Base-by-base conservation (phyloP, 1,140 invertebrate species). In the Lutraria rhynchaena region DNA sequence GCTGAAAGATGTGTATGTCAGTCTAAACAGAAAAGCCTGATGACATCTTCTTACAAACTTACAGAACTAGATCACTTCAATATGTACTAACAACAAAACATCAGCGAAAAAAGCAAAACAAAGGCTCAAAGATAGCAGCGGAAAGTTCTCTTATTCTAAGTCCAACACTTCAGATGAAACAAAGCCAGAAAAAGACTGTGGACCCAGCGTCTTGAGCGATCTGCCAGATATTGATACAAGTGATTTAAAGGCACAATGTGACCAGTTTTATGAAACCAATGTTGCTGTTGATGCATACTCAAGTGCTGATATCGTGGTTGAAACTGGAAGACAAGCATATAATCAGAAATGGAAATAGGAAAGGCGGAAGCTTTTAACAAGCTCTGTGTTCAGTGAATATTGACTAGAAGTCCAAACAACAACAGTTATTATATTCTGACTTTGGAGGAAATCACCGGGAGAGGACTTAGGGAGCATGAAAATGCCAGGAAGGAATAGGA, bases 301-400 rank as follows among this genome's bases (percentile, higher is more conserved):
- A 31, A 19, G 15, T 13, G 17, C 24, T 2, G 27, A 0, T 3
- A 71, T 71, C 2, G 69, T 55, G 51, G 0, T 37, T 5, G 49
- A 71, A 37, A 71, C 69, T 51, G 22, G 69, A 37, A 51, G 69
- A 51, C 69, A 71, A 17, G 9, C 27, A 4, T 33, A 3, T 37
- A 55, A 71, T 57, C 49, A 55, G 5, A 71, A 57, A 13, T 71
- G 69, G 69, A 55, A 37, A 37, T 19, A 3, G 35, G 69, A 71
- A 71, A 55, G 69, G 37, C 33, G 22, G 31, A 57, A 67, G 57
- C 7, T 49, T 5, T 41, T 71, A 19, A 61, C 71, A 44, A 61
- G 71, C 57, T 75, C 71, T 27, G 29, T 60, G 11, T 75, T 75
- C 49, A 57, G 71, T 58, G 71, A 58, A 17, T 75, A 0, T 46